Conservation (phyloP, 2,797 vertebrate genomes). For the Brachyalestes nurse region DNA sequence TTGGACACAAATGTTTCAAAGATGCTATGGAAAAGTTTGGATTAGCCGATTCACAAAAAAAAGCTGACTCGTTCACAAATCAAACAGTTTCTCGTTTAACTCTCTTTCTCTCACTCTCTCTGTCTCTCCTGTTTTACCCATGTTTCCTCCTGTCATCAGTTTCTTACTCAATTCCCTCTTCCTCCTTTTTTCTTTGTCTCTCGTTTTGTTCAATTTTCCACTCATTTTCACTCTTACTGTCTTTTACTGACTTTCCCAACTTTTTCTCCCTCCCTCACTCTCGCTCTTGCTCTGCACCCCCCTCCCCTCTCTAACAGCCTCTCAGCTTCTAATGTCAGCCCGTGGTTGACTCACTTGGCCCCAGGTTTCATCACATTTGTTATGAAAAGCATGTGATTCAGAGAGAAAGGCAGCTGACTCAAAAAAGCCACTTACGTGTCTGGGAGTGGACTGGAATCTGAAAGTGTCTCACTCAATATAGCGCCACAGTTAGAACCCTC, state of each 20-base stretch:
- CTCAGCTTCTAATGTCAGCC: slow-evolving; percentile 56
- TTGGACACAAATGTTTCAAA: no score
- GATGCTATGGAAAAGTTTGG: no score
- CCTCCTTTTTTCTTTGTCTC: no score
- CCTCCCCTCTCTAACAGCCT: slow-evolving; percentile 4
- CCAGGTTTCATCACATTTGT: slow-evolving; percentile 81
- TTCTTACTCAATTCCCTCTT: no score
- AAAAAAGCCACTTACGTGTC: slow-evolving; percentile 56
- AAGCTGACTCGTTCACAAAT: no score
- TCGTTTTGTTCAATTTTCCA: no score
- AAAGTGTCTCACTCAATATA: slow-evolving; percentile 53
- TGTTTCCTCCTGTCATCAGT: no score
- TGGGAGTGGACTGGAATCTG: slow-evolving; percentile 51
- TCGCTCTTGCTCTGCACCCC: slow-evolving; percentile 8
- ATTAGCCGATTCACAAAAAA: no score
- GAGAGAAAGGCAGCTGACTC: slow-evolving; percentile 68
- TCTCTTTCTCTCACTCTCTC: no score
- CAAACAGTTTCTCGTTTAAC: no score
- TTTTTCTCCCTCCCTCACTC: not conserved
- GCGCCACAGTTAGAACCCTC: slow-evolving; percentile 14
- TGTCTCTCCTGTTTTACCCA: no score
- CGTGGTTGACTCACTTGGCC: slow-evolving; percentile 79
- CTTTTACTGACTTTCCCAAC: not conserved
- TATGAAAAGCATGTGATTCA: slow-evolving; percentile 75
- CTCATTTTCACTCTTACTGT: not conserved